Evolutionary conservation across 2,888 invertebrate genomes (phyloP).

Genomic region (Diplazon laetatorius): DNA sequence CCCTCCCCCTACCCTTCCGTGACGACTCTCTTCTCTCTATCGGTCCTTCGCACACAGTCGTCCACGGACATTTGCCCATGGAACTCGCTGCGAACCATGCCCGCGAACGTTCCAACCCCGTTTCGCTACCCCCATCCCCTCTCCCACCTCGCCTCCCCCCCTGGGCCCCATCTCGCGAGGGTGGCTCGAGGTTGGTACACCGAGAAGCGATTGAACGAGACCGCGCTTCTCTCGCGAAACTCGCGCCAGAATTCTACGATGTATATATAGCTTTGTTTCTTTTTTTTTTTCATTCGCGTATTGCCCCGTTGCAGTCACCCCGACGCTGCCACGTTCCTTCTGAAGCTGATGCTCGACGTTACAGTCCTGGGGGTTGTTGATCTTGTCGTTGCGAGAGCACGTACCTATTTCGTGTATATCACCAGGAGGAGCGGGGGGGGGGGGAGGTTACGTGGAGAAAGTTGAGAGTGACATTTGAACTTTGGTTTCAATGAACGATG

Average conservation of each 20-base stretch:
- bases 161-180: constrained; percentile 46
- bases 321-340: constrained; percentile 32
- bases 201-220: constrained; percentile 66
- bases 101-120: constrained; percentile 64
- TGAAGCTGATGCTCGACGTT: constrained; percentile 49
- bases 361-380: constrained; percentile 64
- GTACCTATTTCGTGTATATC: constrained; percentile 36
- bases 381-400: constrained; percentile 56
- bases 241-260: constrained; percentile 58
- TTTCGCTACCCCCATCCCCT: constrained; percentile 18
- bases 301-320: constrained; percentile 48
- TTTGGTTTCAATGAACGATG: constrained; percentile 36
- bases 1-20: constrained; percentile 60
- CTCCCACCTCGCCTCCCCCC: constrained; percentile 65
- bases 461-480: constrained; percentile 43
- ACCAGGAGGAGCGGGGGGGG: constrained; percentile 6
- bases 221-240: constrained; percentile 60
- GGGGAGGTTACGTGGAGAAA: constrained; percentile 27
- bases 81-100: constrained; percentile 56
- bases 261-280: constrained; percentile 38
- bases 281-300: constrained; percentile 54
- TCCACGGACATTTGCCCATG: constrained; percentile 58
- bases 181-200: constrained; percentile 51
- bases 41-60: constrained; percentile 60
- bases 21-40: constrained; percentile 63